These are phyloP conservation scores for Tinamus major DNA, from an alignment of 2,797 vertebrate genomes.

Conservation along the genomic window DNA sequence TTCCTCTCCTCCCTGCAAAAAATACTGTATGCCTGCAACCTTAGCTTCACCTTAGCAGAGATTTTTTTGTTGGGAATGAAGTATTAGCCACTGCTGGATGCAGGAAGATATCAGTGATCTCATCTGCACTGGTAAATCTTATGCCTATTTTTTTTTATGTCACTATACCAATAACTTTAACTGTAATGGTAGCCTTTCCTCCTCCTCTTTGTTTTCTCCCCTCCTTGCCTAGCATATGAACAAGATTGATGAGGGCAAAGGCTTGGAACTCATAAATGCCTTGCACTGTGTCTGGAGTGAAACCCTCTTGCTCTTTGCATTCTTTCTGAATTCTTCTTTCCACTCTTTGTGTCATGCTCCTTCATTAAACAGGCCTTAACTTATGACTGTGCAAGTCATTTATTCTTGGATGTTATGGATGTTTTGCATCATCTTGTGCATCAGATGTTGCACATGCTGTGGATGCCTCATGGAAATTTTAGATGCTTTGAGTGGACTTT, in stretches of 20 bases:
- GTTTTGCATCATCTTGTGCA: neutral
- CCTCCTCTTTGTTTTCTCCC: neutral
- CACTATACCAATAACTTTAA: conserved; percentile 14
- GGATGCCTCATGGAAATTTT: neutral
- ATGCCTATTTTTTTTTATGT: neutral
- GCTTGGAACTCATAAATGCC: neutral
- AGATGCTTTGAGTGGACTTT: neutral
- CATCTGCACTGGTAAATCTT: conserved; percentile 65
- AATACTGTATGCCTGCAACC: neutral
- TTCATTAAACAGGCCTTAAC: neutral
- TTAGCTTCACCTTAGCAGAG: conserved; percentile 44
- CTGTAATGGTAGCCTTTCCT: neutral
- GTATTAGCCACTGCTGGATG: conserved; percentile 6
- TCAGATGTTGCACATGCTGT: neutral
- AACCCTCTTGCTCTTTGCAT: neutral
- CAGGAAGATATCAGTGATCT: conserved; percentile 56
- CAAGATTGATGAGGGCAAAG: neutral
- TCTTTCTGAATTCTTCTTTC: neutral
- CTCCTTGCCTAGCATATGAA: neutral
- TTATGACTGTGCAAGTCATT: neutral
- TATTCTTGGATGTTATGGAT: neutral
- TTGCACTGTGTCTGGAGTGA: neutral
- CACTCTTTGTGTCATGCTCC: neutral
- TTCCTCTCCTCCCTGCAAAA: no score
- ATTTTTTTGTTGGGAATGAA: neutral